Evolutionary conservation across 2,888 invertebrate genomes (phyloP), one percentile per base, ranked within the genome.

Genomic region (Ophion costatus): DNA sequence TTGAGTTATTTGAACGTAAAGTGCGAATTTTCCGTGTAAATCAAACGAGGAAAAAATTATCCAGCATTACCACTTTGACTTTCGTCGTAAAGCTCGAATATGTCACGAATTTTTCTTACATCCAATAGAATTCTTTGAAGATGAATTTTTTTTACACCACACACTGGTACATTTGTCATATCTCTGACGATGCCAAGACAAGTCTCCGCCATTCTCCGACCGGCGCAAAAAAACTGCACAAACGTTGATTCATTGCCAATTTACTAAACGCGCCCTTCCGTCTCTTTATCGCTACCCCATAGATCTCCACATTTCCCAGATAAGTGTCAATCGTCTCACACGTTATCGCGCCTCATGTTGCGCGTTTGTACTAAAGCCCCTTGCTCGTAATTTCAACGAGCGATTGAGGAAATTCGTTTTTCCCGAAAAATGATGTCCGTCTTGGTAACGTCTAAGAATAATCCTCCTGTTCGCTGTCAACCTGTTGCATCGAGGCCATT

Each of bases 381-480:
- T 22, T 29, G 14, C 38, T 45, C 29, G 51, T 17, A 51, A 51
- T 5, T 51, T 51, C 5, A 51, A 17, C 14, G 51, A 51, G 11
- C 11, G 14, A 51, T 51, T 17, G 51, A 3, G 5, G 11, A 51
- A 14, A 51, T 17, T 2, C 51, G 2, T 51, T 51, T 51, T 51
- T 51, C 11, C 5, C 17, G 17, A 51, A 51, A 7, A 14, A 51
- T 51, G 2, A 14, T 51, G 4, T 51, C 11, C 17, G 51, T 17
- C 51, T 51, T 5, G 14, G 5, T 0, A 42, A 2, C 22, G 63
- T 75, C 88, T 92, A 94, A 61, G 94, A 94, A 88, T 95, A 95
- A 91, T 95, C 95, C 85, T 95, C 95, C 88, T 95, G 95, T 78
- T 94, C 94, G 88, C 94, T 95, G 81, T 94, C 94, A 14, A 92